phyloP scores from a whole-genome alignment of 2,888 invertebrate genomes.

The Trachelus troglodyta region DNA sequence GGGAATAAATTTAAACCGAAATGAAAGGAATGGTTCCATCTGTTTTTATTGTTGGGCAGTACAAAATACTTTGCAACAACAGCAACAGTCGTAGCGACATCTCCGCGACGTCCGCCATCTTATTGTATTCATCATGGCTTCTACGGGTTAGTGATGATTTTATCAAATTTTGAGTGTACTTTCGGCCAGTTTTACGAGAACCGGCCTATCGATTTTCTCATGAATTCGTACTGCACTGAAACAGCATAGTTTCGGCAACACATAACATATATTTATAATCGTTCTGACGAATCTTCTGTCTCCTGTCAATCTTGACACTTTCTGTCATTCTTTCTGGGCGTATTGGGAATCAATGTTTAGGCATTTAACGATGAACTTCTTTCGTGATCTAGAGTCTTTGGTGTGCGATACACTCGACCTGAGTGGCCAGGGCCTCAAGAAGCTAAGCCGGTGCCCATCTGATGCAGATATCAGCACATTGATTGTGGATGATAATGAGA shows the following conservation, averaged over 20 bases:
- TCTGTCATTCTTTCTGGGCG: conserved; percentile 16
- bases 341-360: background rate
- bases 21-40: background rate
- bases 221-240: background rate
- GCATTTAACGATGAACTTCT: conserved; percentile 28
- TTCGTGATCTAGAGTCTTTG: conserved; percentile 44
- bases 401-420: conserved; percentile 75
- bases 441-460: conserved; percentile 79
- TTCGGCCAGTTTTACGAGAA: background rate
- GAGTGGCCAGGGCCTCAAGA: conserved; percentile 83
- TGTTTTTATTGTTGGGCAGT: background rate
- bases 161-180: conserved; percentile 14
- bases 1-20: background rate
- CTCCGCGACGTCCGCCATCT: conserved; percentile 45
- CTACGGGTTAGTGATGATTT: conserved; percentile 53
- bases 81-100: conserved; percentile 34
- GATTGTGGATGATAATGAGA: conserved; percentile 87
- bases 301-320: conserved; percentile 25
- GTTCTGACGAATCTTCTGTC: background rate
- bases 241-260: background rate
- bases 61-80: background rate
- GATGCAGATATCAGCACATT: conserved; percentile 78
- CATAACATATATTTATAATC: background rate
- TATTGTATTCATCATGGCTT: conserved; percentile 61
- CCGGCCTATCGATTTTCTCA: background rate